Percentiles rank a stretch among this genome's conserved stretches.
These are phyloP conservation scores for Halcyon senegalensis DNA, from an alignment of 2,113 vertebrate species.

Conservation along the genomic window DNA sequence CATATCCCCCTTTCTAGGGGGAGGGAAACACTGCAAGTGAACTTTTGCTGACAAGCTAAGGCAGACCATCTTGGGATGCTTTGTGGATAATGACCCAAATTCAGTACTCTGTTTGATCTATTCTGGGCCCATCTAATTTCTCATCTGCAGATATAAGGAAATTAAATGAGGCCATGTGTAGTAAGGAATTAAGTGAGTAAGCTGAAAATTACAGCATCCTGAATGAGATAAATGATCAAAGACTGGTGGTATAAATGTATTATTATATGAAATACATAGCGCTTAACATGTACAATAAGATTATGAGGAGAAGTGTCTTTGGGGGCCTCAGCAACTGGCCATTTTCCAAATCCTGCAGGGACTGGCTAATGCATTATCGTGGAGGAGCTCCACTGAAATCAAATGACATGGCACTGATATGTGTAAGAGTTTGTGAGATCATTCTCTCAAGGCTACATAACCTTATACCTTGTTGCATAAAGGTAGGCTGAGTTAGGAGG, in stretches of 20 bases:
- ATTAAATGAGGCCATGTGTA: not conserved
- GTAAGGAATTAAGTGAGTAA: not conserved
- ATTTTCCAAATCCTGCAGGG: not conserved
- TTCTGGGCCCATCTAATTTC: constrained; percentile 3
- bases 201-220: not conserved
- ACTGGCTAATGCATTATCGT: not conserved
- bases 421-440: not conserved
- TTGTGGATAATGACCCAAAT: constrained; percentile 9
- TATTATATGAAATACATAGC: not conserved
- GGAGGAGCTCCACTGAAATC: not conserved
- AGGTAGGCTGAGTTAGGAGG: not conserved
- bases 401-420: rapidly evolving
- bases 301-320: not conserved
- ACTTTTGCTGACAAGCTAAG: not conserved
- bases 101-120: constrained; percentile 11
- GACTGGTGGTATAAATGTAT: not conserved
- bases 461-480: not conserved
- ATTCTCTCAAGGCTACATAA: rapidly evolving
- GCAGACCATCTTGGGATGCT: constrained; percentile 6
- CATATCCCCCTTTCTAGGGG: not conserved
- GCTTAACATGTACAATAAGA: not conserved
- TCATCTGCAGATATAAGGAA: not conserved
- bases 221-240: not conserved
- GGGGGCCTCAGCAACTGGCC: not conserved
- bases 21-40: not conserved